Evolutionary conservation across 2,888 invertebrate genomes (phyloP).

Genomic region (Cephus nigrinus): DNA sequence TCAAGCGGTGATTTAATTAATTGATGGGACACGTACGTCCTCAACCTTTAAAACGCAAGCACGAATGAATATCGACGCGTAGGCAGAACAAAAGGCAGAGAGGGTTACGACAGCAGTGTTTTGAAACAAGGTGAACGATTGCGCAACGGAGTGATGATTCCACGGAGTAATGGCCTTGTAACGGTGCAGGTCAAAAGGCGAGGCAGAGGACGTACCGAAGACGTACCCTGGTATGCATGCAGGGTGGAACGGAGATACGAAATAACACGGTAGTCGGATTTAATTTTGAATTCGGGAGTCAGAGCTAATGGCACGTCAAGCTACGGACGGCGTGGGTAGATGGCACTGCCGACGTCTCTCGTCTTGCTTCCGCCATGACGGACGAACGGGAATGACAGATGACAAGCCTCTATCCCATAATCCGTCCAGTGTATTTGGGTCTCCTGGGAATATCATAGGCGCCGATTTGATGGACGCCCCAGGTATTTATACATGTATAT

Average conservation of each 20-base stretch:
- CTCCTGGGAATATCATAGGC: neutral
- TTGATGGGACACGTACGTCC: neutral
- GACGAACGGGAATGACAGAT: neutral
- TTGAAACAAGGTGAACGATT: conserved; percentile 7
- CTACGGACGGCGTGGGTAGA: neutral
- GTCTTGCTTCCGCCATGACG: neutral
- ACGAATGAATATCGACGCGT: neutral
- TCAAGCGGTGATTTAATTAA: neutral
- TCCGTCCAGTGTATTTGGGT: neutral
- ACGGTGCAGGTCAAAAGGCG: conserved; percentile 2
- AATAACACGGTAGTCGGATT: neutral
- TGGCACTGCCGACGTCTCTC: neutral
- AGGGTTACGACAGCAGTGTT: conserved; percentile 11
- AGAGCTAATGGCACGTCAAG: neutral
- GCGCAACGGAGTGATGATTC: conserved; percentile 7
- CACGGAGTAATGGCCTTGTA: conserved; percentile 5
- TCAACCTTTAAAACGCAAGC: neutral
- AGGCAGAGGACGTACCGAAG: conserved; percentile 1
- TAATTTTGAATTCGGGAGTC: neutral
- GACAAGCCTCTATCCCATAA: neutral
- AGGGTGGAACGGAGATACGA: neutral
- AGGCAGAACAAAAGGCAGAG: conserved; percentile 8
- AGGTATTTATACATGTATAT: neutral
- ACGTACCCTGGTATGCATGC: neutral
- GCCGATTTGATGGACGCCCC: neutral